These are phyloP conservation scores for Terrapene triunguis DNA, from an alignment of 2,113 vertebrate species.

Conservation along the genomic window DNA sequence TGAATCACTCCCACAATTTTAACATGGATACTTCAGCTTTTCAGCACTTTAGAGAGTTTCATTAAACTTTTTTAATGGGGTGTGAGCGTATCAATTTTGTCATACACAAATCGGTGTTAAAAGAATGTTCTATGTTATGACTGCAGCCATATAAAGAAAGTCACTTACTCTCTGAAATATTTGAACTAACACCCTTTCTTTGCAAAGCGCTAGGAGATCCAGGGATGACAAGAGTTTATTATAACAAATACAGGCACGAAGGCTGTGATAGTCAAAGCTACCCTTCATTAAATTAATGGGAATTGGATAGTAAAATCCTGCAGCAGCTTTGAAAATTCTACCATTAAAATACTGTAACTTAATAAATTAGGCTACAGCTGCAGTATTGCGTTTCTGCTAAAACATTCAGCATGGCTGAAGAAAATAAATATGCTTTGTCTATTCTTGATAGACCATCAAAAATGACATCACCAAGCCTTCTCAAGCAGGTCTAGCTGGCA, in stretches of 20 bases:
- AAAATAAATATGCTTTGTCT: background rate
- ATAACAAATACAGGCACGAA: background rate
- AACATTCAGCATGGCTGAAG: background rate
- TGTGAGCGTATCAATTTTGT: background rate
- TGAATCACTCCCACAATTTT: background rate
- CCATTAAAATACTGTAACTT: background rate
- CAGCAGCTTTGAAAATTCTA: background rate
- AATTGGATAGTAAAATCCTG: background rate
- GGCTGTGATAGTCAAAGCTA: background rate
- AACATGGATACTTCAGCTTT: background rate
- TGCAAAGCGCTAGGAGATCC: background rate
- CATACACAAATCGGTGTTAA: background rate
- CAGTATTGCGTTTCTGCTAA: background rate
- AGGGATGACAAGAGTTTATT: background rate
- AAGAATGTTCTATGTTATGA: constrained; percentile 24
- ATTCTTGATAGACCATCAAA: background rate
- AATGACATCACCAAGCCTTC: background rate
- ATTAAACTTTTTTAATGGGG: background rate
- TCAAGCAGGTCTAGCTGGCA: background rate
- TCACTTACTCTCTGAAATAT: background rate
- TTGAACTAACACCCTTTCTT: constrained; percentile 35
- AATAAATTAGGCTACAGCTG: background rate
- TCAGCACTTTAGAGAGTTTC: background rate
- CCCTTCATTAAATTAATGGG: background rate
- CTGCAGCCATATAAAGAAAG: constrained; percentile 42